Evolutionary conservation across 2,888 invertebrate species (phyloP), one percentile per base, ranked within the genome.

Genomic region (Dexiosoma caninum): DNA sequence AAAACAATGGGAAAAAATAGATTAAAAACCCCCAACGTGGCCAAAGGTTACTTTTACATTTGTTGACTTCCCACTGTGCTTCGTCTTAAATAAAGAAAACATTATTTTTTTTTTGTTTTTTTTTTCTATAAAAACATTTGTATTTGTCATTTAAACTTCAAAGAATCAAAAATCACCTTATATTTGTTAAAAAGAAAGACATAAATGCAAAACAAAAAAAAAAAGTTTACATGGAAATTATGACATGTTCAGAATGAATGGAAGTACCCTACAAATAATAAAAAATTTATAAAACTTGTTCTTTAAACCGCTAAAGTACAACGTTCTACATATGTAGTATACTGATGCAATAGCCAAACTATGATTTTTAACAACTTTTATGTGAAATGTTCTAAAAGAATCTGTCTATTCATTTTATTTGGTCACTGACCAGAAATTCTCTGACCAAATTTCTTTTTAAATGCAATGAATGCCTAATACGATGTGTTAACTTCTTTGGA

Each of bases 31-130:
- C 40, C 23, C 27, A 57, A 49, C 32, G 30, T 30, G 69, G 57
- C 55, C 42, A 81, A 70, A 81, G 81, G 81, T 77, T 77, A 77
- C 55, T 62, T 74, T 74, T 69, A 81, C 64, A 81, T 69, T 57
- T 46, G 49, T 37, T 77, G 77, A 81, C 81, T 77, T 77, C 81
- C 77, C 64, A 74, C 72, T 77, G 81, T 74, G 81, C 57, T 64
- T n/a, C 57, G 51, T 55, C 12, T 55, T 23, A 76, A 75, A 70
- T 21, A 0, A 32, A 16, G 69, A 69, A 60, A 59, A 55, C 10
- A 66, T 14, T 35, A 19, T 14, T 27, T n/a, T 16, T 23, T n/a
- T 16, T 10, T 27, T 46, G 55, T 49, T 9, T 16, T 10, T 27
- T 46, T 49, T 49, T 9, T 21, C 42, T 12, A 16, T 37, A 37